Conservation (phyloP, 1,140 invertebrate genomes). For the Ridgeia piscesae region DNA sequence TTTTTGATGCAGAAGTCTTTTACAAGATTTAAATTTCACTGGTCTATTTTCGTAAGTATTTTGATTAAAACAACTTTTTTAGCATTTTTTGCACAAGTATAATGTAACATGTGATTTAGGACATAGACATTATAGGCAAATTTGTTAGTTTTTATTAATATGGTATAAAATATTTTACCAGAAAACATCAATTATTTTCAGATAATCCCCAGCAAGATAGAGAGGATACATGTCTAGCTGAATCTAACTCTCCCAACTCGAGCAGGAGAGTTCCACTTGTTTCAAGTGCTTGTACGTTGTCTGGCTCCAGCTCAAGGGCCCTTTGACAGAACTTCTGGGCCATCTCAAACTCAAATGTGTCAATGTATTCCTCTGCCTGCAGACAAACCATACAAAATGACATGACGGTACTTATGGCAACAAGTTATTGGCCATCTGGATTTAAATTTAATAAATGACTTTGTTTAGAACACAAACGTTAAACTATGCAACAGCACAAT, state of each 20-base stretch:
- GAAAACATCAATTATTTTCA: background rate
- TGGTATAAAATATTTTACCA: no score
- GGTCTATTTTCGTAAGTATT: no score
- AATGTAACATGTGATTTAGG: no score
- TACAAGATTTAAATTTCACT: no score
- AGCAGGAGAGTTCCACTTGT: constrained; percentile 51
- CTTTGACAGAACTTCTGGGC: constrained; percentile 53
- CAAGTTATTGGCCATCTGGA: background rate
- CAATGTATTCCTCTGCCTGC: constrained; percentile 51
- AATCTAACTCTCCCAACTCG: constrained; percentile 53
- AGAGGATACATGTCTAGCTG: constrained; percentile 47
- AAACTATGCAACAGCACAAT: background rate
- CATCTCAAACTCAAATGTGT: constrained; percentile 51
- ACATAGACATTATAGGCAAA: no score
- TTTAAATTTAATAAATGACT: background rate
- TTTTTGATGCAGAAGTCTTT: no score
- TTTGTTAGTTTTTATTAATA: no score
- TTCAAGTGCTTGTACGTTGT: constrained; percentile 52
- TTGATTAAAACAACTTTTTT: no score
- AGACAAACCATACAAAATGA: background rate
- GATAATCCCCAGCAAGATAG: background rate
- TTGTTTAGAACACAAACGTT: background rate
- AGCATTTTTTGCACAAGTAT: no score
- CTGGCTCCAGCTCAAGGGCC: constrained; percentile 52
- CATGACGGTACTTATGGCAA: background rate